Percentiles rank a stretch among this genome's conserved stretches.
Conservation (phyloP, 53 echinoderm and acorn worm genomes). For the Patiria pectinifera region DNA sequence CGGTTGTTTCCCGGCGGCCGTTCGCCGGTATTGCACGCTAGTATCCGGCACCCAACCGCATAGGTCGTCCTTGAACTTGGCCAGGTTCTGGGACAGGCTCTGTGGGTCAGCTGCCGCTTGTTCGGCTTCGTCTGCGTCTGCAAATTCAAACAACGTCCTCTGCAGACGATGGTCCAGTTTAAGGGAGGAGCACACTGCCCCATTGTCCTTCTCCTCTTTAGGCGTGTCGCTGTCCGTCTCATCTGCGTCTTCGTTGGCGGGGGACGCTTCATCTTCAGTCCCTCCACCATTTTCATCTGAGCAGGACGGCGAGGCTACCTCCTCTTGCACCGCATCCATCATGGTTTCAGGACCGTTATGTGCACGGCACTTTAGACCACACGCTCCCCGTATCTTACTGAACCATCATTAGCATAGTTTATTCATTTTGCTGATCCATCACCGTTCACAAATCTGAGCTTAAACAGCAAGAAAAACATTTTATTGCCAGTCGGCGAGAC, state of each 20-base stretch:
- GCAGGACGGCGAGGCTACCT: background rate
- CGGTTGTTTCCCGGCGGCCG: slow-evolving; percentile 5
- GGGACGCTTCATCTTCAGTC: background rate
- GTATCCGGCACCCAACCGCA: slow-evolving; percentile 91
- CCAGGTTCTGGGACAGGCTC: slow-evolving; percentile 67
- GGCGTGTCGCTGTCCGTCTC: background rate
- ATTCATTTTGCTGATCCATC: background rate
- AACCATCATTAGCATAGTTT: too few species aligned
- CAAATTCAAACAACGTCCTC: slow-evolving; percentile 56
- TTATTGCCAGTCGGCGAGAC: too few species aligned
- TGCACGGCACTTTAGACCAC: background rate
- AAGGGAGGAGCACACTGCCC: slow-evolving; percentile 51
- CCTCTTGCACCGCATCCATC: slow-evolving; percentile 11
- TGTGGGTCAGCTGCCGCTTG: slow-evolving; percentile 56
- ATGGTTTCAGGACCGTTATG: background rate
- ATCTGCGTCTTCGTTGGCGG: background rate
- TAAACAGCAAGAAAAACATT: too few species aligned
- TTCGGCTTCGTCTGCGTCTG: slow-evolving; percentile 53
- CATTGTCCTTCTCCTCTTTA: slow-evolving; percentile 26
- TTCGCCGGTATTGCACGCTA: slow-evolving; percentile 74
- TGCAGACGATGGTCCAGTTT: slow-evolving; percentile 59
- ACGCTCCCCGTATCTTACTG: background rate
- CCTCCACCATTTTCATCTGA: background rate
- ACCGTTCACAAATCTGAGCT: background rate
- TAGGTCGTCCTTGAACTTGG: slow-evolving; percentile 77